Base-by-base conservation (phyloP, 2,888 invertebrate genomes). In the Acronicta alni region DNA sequence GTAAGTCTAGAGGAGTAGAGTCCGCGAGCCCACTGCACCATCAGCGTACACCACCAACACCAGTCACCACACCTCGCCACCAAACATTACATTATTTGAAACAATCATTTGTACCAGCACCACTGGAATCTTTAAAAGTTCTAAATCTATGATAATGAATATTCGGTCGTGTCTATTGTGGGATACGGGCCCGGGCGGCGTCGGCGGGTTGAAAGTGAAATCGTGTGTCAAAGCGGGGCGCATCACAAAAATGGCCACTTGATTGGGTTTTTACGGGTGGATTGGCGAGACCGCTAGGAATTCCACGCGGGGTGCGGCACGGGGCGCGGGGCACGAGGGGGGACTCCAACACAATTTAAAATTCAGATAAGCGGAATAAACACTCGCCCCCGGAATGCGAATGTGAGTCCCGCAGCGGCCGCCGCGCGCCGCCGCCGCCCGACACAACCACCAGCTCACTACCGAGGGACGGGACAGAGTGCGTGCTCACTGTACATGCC, bases 311-410 rank as follows among this genome's bases (percentile, higher is more conserved):
- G 63, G 54, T 12, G 4, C 20, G 16, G 20, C 6, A 0, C 0
- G 17, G 16, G 18, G 6, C 1, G 37, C 23, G 42, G 59, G 57
- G 55, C 35, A 42, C 14, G 26, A 44, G 59, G 48, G 35, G 67
- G 46, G 47, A 54, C 54, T 62, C 48, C 57, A 51, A 58, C 69
- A 48, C 59, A 86, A 91, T 92, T 92, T 92, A 88, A 92, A 92
- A 91, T 92, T 92, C 86, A 91, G 91, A 92, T 91, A 90, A 91
- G 90, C 91, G 90, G 90, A 91, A 92, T 90, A 87, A 91, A 87
- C 86, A 86, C 80, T 82, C 77, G 77, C 53, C 67, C 75, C 76
- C 66, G 85, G 86, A 86, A 85, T 83, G 79, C 67, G 75, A 59
- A 41, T 35, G 35, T 35, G 35, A 35, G 35, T 35, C 35, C 35